These are phyloP conservation scores for Pseudorhiza aurosa DNA, from an alignment of 30 jellyfish, hydroid and myxozoan genomes.

Conservation along the genomic window DNA sequence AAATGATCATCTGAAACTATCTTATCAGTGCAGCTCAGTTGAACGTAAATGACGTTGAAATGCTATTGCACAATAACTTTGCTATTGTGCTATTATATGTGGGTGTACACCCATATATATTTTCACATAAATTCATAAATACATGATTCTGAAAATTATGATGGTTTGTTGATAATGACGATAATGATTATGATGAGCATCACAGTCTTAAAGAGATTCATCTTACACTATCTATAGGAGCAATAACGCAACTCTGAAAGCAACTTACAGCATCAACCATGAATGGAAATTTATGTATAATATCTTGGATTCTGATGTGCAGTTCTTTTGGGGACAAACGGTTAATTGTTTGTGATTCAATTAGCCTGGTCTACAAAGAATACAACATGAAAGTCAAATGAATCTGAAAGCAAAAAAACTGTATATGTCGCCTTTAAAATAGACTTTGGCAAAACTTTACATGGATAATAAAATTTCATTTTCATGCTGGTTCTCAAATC, in stretches of 20 bases:
- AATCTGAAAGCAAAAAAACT: background rate
- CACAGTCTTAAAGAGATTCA: background rate
- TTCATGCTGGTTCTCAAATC: no score
- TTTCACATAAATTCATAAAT: no score
- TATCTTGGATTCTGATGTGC: constrained; percentile 29
- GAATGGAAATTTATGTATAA: constrained; percentile 48
- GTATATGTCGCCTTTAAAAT: no score
- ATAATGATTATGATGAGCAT: background rate
- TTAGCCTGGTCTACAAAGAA: constrained; percentile 54
- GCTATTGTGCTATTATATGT: no score
- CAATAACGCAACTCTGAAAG: background rate
- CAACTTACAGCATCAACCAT: constrained; percentile 57
- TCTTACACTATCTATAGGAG: background rate
- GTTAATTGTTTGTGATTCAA: constrained; percentile 38
- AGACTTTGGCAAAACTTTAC: no score
- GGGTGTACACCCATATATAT: no score
- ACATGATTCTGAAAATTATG: background rate
- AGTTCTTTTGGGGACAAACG: constrained; percentile 53
- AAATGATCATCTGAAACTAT: no score
- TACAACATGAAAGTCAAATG: background rate
- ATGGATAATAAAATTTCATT: no score
- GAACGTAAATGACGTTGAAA: no score
- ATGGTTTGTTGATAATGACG: background rate
- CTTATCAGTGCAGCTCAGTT: no score
- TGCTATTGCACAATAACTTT: no score